Percentiles rank a stretch among this genome's conserved stretches.
These are phyloP conservation scores for Aeoliscus strigatus DNA, from an alignment of 2,797 vertebrate genomes.

Conservation along the genomic window DNA sequence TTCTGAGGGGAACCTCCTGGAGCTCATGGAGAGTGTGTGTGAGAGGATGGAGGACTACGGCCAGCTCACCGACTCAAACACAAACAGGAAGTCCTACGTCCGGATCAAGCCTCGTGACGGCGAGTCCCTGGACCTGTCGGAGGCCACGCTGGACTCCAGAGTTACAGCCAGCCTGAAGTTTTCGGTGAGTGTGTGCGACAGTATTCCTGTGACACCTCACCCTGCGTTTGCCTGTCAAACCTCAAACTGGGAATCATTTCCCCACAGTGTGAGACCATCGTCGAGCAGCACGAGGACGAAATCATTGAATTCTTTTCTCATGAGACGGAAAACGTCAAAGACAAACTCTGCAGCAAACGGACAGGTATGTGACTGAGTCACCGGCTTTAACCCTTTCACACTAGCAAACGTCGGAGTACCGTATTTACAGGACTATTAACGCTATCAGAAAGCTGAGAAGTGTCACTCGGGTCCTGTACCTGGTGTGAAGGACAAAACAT, in stretches of 20 bases:
- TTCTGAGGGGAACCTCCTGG: constrained; percentile 89
- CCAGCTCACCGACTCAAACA: constrained; percentile 76
- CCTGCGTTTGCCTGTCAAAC: neutral
- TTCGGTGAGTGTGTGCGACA: constrained; percentile 79
- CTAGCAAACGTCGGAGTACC: too few relatives aligned
- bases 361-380: constrained; percentile 75
- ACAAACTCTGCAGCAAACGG: constrained; percentile 92
- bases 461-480: too few relatives aligned
- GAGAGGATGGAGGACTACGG: constrained; percentile 94
- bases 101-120: constrained; percentile 80
- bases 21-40: constrained; percentile 88
- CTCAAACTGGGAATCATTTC: neutral
- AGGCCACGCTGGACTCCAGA: constrained; percentile 81
- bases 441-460: too few relatives aligned
- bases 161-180: constrained; percentile 85
- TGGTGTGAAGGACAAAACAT: too few relatives aligned
- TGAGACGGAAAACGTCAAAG: constrained; percentile 89
- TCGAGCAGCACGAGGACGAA: constrained; percentile 93
- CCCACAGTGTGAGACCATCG: constrained; percentile 94
- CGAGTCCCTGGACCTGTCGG: constrained; percentile 79
- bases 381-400: neutral
- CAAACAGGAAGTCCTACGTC: constrained; percentile 81
- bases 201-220: neutral
- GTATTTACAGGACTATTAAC: too few relatives aligned
- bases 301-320: constrained; percentile 91